Evolutionary conservation across 2,113 vertebrate genomes (phyloP).

Genomic region (Gallinago jamesoni): DNA sequence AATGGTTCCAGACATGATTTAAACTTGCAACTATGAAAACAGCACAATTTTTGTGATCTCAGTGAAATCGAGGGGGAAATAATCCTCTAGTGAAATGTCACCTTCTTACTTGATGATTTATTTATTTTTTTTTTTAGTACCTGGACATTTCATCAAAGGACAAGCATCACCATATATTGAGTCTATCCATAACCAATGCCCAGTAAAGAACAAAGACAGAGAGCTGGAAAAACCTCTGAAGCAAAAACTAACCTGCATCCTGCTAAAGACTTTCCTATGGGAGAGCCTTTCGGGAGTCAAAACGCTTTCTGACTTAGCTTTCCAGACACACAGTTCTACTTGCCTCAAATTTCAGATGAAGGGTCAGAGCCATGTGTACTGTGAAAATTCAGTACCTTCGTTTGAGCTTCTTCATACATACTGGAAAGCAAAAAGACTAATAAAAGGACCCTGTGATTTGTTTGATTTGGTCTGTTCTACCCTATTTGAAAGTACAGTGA

Average conservation of each 20-base stretch:
- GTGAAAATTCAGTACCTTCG: not conserved
- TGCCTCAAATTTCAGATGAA: not conserved
- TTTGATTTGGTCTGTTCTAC: not conserved
- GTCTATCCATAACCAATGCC: not conserved
- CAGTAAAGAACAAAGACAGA: not conserved
- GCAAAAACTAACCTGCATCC: not conserved
- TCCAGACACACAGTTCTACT: not conserved
- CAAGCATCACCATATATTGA: not conserved
- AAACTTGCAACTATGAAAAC: not conserved
- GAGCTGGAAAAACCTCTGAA: not conserved
- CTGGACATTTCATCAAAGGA: not conserved
- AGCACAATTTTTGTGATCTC: not conserved
- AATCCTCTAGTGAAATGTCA: not conserved
- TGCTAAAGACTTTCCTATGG: not conserved
- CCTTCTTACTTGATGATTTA: not conserved
- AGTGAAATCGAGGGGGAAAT: not conserved
- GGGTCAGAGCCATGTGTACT: not conserved
- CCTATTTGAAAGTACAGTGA: fast-evolving
- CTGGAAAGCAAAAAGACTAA: not conserved
- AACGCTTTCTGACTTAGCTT: not conserved
- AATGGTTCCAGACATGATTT: not conserved
- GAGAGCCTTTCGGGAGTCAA: not conserved
- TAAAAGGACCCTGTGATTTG: not conserved
- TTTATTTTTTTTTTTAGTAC: not conserved
- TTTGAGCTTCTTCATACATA: not conserved